Evolutionary conservation across 2,888 invertebrate species (phyloP).

Genomic region (Eupithecia exiguata): DNA sequence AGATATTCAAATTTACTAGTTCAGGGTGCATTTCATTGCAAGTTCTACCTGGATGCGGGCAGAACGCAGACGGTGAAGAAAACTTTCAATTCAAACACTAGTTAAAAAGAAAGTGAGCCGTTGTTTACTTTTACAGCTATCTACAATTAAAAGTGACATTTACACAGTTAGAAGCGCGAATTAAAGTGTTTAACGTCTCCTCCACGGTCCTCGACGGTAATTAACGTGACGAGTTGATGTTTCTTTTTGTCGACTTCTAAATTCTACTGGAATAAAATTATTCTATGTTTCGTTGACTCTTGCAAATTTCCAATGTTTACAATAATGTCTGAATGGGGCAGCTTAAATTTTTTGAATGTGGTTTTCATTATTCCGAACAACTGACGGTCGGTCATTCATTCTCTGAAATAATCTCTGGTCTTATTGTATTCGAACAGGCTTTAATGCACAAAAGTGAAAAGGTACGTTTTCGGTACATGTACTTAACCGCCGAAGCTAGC

Average conservation of each 20-base stretch:
- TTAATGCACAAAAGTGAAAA: neutral
- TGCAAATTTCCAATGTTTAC: neutral
- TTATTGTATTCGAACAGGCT: neutral
- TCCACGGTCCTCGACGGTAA: conserved; percentile 28
- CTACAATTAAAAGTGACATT: conserved; percentile 35
- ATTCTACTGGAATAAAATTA: neutral
- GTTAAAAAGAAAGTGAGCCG: conserved; percentile 22
- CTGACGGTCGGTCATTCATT: neutral
- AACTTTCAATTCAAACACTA: conserved; percentile 10
- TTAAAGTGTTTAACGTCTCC: conserved; percentile 28
- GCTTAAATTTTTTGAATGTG: neutral
- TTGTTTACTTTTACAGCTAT: conserved; percentile 35
- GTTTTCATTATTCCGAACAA: neutral
- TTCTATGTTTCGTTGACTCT: neutral
- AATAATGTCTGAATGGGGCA: neutral
- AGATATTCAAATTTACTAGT: conserved; percentile 6
- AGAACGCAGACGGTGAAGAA: neutral
- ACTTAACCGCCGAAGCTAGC: neutral
- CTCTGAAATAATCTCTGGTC: neutral
- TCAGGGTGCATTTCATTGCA: neutral
- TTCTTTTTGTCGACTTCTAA: conserved; percentile 10
- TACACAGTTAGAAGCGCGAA: conserved; percentile 32
- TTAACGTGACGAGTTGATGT: conserved; percentile 10
- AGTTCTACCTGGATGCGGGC: conserved; percentile 8
- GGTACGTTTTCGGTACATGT: neutral